Percentiles rank a stretch among this genome's conserved stretches.
phyloP scores from a whole-genome alignment of 2,888 invertebrate genomes.

The Belgica antarctica region DNA sequence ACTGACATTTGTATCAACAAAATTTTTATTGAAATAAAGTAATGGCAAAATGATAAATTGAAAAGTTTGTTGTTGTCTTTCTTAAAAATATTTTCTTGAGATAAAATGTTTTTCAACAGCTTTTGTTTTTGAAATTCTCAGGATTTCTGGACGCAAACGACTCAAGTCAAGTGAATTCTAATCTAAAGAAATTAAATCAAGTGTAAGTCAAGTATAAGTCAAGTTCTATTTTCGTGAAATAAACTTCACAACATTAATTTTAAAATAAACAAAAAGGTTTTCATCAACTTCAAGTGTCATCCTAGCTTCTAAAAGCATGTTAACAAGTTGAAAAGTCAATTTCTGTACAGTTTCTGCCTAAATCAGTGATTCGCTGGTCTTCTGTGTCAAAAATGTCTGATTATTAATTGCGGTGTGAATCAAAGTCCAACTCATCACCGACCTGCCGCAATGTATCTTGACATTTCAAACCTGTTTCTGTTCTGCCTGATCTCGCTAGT shows the following conservation, averaged over 20 bases:
- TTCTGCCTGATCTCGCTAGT: constrained; percentile 57
- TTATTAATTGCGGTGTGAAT: constrained; percentile 19
- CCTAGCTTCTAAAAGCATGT: neutral
- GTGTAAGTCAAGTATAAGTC: no score
- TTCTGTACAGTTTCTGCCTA: neutral
- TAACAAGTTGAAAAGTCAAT: neutral
- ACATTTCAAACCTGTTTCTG: constrained; percentile 53
- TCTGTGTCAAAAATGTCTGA: constrained; percentile 14
- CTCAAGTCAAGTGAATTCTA: no score
- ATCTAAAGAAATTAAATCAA: no score
- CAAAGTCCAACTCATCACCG: neutral
- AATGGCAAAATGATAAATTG: neutral
- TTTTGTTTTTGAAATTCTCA: no score
- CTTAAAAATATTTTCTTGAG: neutral
- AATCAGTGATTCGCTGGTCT: neutral
- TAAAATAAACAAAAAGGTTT: no score
- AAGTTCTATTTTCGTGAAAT: no score
- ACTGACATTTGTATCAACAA: neutral
- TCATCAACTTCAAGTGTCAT: no score
- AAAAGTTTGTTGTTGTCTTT: neutral
- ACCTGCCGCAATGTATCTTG: constrained; percentile 51
- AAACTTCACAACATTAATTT: no score
- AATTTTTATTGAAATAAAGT: neutral
- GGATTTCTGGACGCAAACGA: no score
- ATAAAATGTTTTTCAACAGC: neutral